Evolutionary conservation across 2,113 vertebrate species (phyloP).

Genomic region (Gyps fulvus): DNA sequence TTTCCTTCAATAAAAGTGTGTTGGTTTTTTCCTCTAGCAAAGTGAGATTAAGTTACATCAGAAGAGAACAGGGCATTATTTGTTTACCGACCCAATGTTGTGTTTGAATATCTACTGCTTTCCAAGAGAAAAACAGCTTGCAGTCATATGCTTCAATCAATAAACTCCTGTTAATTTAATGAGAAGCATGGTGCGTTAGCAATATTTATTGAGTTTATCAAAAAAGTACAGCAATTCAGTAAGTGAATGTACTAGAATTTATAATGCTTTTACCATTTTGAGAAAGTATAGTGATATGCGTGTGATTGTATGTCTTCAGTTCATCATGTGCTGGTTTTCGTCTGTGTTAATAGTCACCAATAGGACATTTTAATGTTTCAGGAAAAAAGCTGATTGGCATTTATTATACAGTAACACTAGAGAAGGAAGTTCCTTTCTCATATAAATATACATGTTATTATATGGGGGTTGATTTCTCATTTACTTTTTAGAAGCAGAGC

Average conservation of each 20-base stretch:
- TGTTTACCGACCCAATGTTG: background rate
- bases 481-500: background rate
- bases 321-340: background rate
- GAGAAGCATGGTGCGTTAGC: background rate
- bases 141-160: background rate
- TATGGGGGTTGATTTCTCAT: background rate
- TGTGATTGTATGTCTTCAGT: background rate
- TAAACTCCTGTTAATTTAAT: background rate
- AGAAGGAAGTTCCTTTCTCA: background rate
- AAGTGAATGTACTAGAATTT: background rate
- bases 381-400: background rate
- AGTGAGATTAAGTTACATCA: background rate
- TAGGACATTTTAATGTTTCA: background rate
- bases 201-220: background rate
- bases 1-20: background rate
- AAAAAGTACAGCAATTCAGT: background rate
- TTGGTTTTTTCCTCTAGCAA: background rate
- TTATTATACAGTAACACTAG: background rate
- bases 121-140: background rate
- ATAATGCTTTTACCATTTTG: background rate
- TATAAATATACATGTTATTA: background rate
- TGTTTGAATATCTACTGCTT: background rate
- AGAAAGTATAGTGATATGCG: background rate
- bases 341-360: background rate
- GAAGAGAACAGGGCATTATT: background rate